Evolutionary conservation across 2,113 vertebrate species (phyloP).

Genomic region (Paralichthys olivaceus): DNA sequence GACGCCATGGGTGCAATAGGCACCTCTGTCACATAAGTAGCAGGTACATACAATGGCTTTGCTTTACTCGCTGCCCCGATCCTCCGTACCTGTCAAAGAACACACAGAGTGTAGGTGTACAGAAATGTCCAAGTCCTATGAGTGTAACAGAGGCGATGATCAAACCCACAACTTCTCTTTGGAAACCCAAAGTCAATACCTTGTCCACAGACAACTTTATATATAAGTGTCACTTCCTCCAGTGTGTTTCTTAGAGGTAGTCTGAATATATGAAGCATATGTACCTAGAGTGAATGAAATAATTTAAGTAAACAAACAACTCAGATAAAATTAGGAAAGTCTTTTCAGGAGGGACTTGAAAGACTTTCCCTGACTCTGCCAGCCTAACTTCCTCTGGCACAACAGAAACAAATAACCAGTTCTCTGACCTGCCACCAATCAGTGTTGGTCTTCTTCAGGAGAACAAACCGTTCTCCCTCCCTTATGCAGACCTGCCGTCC

Average conservation of each 20-base stretch:
- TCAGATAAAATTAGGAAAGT: too few relatives aligned
- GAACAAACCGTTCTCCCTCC: conserved; percentile 89
- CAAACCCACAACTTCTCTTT: conserved; percentile 33
- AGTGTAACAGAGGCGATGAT: neutral
- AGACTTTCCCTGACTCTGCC: neutral
- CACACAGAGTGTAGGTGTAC: conserved; percentile 1
- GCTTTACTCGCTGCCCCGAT: conserved; percentile 81
- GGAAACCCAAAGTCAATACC: neutral
- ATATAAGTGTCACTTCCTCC: neutral
- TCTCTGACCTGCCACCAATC: conserved; percentile 91
- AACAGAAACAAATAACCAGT: neutral
- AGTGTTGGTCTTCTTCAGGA: conserved; percentile 88
- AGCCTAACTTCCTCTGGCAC: neutral
- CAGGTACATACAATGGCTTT: conserved; percentile 89
- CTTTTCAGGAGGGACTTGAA: neutral
- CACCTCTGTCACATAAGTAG: conserved; percentile 87
- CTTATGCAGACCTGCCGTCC: conserved; percentile 86
- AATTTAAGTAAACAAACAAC: neutral
- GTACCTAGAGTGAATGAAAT: too few relatives aligned
- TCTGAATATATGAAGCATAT: neutral
- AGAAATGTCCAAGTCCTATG: too few relatives aligned
- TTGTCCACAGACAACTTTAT: neutral
- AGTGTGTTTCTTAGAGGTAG: too few relatives aligned
- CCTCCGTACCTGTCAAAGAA: conserved; percentile 77
- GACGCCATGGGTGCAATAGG: conserved; percentile 63